phyloP scores from a whole-genome alignment of 2,888 invertebrate species.

The Desoria tigrina region DNA sequence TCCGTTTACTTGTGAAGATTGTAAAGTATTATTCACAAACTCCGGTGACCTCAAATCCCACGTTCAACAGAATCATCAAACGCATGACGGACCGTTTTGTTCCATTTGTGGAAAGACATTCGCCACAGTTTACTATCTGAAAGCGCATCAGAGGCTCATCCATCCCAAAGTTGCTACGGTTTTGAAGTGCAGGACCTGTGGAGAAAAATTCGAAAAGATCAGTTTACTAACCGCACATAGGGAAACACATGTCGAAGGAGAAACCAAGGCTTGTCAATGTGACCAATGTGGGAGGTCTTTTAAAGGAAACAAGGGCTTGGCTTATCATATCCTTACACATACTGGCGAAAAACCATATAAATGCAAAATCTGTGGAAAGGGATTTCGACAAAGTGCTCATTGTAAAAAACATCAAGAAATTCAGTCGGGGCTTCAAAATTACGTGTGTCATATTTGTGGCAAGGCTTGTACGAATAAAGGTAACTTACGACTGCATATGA shows the following conservation, averaged over 20 bases:
- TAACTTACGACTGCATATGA: not conserved
- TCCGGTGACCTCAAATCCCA: not conserved
- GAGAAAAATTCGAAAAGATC: not conserved
- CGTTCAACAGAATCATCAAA: not conserved
- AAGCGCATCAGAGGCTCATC: not conserved
- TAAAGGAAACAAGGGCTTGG: not conserved
- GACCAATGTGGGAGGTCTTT: constrained; percentile 2
- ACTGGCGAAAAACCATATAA: not conserved
- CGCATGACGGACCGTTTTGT: not conserved
- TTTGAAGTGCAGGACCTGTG: not conserved
- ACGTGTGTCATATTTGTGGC: constrained; percentile 6
- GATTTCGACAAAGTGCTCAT: not conserved
- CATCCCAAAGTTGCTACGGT: not conserved
- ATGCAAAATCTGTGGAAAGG: not conserved
- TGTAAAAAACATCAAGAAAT: not conserved
- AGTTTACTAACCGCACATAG: not conserved
- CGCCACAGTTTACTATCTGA: not conserved
- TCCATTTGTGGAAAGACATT: constrained; percentile 2
- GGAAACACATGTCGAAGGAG: not conserved
- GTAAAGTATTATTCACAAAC: not conserved
- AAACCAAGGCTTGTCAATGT: not conserved
- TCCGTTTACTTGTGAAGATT: constrained; percentile 7
- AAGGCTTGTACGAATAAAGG: constrained; percentile 4
- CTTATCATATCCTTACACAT: not conserved
- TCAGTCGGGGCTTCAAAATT: not conserved